Conservation (phyloP, 2,113 vertebrate genomes). For the Catharus fuscescens region DNA sequence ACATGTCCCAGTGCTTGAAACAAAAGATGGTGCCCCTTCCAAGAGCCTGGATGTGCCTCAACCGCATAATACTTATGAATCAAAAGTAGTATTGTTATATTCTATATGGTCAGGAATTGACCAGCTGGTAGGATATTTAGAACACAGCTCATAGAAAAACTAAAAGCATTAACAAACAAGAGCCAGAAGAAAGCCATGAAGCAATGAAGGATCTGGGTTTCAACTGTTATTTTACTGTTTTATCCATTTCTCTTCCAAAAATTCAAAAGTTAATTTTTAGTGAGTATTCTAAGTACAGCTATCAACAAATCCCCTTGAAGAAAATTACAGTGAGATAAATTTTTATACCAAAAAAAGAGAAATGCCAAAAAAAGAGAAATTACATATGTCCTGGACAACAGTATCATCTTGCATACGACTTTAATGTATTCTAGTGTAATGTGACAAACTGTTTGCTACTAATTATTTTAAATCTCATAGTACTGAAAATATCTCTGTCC, state of each 20-base stretch:
- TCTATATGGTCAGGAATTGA: neutral
- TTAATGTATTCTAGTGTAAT: neutral
- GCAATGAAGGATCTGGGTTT: neutral
- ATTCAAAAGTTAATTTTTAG: neutral
- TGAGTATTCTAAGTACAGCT: neutral
- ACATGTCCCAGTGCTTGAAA: neutral
- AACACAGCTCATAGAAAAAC: neutral
- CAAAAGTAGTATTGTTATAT: neutral
- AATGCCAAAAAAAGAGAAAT: neutral
- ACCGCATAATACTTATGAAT: neutral
- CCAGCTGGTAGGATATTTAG: neutral
- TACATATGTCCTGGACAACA: neutral
- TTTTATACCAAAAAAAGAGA: neutral
- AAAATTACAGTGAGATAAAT: neutral
- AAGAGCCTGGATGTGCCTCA: neutral
- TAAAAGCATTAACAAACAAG: neutral
- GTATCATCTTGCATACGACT: neutral
- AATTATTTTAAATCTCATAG: slow-evolving; percentile 36
- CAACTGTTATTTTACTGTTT: neutral
- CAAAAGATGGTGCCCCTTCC: neutral
- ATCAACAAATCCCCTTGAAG: neutral
- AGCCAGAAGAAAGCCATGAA: neutral
- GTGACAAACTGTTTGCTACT: neutral
- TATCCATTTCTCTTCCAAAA: neutral
- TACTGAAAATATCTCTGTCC: slow-evolving; percentile 21